phyloP scores from a whole-genome alignment of 2,113 vertebrate genomes.

The Puffinus mauretanicus region DNA sequence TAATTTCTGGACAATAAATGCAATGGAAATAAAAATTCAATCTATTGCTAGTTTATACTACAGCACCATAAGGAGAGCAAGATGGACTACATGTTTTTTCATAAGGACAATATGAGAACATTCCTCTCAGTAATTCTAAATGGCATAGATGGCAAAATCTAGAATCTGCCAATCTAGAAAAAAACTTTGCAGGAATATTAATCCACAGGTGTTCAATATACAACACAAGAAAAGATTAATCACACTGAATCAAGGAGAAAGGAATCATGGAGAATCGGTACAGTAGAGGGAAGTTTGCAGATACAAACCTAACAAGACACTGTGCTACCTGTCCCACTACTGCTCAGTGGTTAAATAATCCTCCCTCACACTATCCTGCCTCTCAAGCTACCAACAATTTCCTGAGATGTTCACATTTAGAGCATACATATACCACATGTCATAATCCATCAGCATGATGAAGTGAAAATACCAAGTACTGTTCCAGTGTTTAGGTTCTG shows the following conservation, averaged over 20 bases:
- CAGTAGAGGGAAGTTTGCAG: not conserved
- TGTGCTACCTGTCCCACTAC: not conserved
- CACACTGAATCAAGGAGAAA: not conserved
- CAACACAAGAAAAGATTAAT: not conserved
- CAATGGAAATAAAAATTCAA: not conserved
- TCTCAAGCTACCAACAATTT: slow-evolving; percentile 33
- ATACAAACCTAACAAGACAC: not conserved
- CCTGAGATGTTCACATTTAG: slow-evolving; percentile 41
- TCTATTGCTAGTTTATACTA: not conserved
- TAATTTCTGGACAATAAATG: not conserved
- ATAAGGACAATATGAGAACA: not conserved
- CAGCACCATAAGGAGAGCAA: not conserved
- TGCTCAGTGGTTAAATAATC: slow-evolving; percentile 1
- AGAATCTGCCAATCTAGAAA: not conserved
- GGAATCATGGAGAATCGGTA: not conserved
- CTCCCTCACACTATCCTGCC: not conserved
- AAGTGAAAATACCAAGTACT: slow-evolving; percentile 55
- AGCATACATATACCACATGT: slow-evolving; percentile 42
- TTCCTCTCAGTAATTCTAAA: not conserved
- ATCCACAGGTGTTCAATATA: not conserved
- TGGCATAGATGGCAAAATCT: not conserved
- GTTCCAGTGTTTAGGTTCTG: slow-evolving; percentile 51
- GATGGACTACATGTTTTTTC: not conserved
- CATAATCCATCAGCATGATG: slow-evolving; percentile 65
- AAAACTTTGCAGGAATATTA: not conserved